Evolutionary conservation across 1,140 invertebrate species (phyloP), one percentile per base, ranked within the genome.

Genomic region (Dryas iulia): DNA sequence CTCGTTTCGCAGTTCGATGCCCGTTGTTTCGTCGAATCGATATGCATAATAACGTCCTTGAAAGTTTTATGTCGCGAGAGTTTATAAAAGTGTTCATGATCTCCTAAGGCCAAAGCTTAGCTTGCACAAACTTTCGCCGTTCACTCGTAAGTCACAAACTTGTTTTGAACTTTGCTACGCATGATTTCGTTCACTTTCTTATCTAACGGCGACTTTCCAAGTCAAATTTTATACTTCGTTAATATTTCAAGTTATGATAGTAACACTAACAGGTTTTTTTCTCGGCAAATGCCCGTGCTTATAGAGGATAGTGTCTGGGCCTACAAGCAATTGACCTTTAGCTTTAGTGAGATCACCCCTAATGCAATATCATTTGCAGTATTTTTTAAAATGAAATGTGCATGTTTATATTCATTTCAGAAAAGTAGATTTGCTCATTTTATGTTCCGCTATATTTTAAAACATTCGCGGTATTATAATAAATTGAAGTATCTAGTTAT

Each of bases 1-100:
- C 89, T 84, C 84, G 86, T 89, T 89, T 76, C 78, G 81, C 85
- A 78, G 89, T 91, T 91, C 89, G 89, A 91, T 91, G 89, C 81
- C 89, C 89, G 89, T 84, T 79, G 76, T 67, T 87, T 87, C 83
- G 79, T 78, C 82, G 87, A 89, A 89, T 86, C 89, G 78, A 87
- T 91, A 89, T 91, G 85, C 85, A 91, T 84, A 87, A 86, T 83
- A 77, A 66, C 81, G 82, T 83, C 83, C 84, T 85, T 85, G 81
- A 77, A 82, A 68, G 74, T 80, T 70, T 81, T 61, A 71, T 80
- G 82, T 76, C 74, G 78, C 76, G 68, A 84, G 75, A 81, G 70
- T 83, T 78, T 52, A 67, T 60, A 71, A 71, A 81, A 69, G 73
- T 81, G 82, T 74, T 72, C 69, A 73, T 77, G 75, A 73, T 81